Base-by-base conservation (phyloP, 2,797 vertebrate species). In the Pseudochaenichthys georgianus region DNA sequence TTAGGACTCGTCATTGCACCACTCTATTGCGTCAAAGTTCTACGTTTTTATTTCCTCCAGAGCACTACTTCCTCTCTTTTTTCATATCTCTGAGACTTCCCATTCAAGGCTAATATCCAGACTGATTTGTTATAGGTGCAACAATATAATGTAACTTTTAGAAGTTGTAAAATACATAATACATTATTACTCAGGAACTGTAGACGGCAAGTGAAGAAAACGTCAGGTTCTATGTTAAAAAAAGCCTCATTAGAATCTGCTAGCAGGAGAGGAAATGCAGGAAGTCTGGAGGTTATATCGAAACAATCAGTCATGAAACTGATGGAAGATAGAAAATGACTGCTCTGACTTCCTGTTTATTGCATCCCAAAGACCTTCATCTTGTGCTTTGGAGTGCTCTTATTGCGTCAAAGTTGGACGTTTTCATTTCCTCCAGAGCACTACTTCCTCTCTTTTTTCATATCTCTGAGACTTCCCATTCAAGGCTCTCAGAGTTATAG, bases 401-500 rank as follows among this genome's bases (percentile, higher is more conserved):
- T 45, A 77, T 77, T 75, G 68, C 52, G 1, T 82, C 75, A 75
- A 19, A 81, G 73, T 71, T 76, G 41, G 74, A 74, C 62, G 73
- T 54, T 84, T 86, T 88, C 75, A 84, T 87, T 78, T 84, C 68
- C 69, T 66, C 21, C 64, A 31, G 43, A 59, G 50, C 70, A 66
- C 46, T 7, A 41, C 47, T 58, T 71, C 50, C 41, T 65, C 50
- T 58, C 10, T 51, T 46, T 65, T 70, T 43, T 7, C 50, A n/a
- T 75, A 70, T 81, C 77, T 73, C 47, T 15, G 1, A 77, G 65
- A 75, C 74, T 57, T 81, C 77, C 78, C 61, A 50, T 81, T 72
- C 78, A 74, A 85, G 77, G 83, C 85, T 84, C 63, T 75, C 68
- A 84, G 83, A 89, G 76, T 92, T 88, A 90, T 79, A 67, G 77